Percentiles rank a stretch among this genome's conserved stretches.
phyloP scores from a whole-genome alignment of 2,113 vertebrate species.

The Melanerpes formicivorus region DNA sequence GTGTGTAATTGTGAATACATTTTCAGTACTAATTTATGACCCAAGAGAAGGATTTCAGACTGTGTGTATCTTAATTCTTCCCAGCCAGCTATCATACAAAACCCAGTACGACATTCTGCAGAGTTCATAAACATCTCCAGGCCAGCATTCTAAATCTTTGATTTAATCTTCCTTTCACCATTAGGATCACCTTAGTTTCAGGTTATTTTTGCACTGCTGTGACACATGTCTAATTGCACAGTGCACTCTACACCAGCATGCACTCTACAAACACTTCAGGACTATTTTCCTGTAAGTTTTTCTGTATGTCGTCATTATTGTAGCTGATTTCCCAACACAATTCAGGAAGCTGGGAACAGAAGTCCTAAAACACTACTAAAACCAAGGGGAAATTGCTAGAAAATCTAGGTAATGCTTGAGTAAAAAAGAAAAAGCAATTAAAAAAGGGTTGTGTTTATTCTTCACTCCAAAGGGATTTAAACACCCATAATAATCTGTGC shows the following conservation, averaged over 20 bases:
- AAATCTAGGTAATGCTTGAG: background rate
- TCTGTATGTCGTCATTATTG: background rate
- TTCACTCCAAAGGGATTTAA: background rate
- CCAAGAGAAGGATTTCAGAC: constrained; percentile 7
- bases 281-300: background rate
- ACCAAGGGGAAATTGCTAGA: background rate
- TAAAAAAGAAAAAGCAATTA: background rate
- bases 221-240: background rate
- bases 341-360: background rate
- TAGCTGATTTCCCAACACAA: background rate
- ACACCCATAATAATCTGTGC: background rate
- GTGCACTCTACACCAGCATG: background rate
- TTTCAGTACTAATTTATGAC: constrained; percentile 24
- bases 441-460: background rate
- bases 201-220: constrained; percentile 2
- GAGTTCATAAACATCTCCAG: constrained; percentile 7
- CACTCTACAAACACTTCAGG: background rate
- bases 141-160: background rate
- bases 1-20: background rate
- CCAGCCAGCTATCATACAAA: background rate
- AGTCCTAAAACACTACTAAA: background rate
- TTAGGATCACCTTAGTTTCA: background rate
- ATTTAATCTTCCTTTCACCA: constrained; percentile 33
- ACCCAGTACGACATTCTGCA: background rate
- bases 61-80: background rate